phyloP scores from a whole-genome alignment of 2,888 invertebrate species.

The Hofmannophila pseudospretella region DNA sequence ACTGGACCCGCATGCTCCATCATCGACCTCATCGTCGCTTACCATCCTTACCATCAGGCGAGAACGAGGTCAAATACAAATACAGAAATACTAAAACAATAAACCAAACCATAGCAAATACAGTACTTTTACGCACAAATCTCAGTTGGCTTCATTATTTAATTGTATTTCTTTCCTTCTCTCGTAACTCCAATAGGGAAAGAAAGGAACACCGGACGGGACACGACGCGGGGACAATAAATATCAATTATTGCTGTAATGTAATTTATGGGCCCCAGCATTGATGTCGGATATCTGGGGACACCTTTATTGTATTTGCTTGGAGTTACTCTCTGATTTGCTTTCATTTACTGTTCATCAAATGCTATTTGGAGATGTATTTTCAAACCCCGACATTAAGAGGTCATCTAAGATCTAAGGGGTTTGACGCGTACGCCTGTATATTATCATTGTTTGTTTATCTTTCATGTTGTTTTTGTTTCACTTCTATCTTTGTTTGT shows the following conservation, averaged over 20 bases:
- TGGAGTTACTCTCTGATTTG: neutral
- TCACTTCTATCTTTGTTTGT: no score
- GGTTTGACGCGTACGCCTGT: no score
- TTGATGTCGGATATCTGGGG: slow-evolving; percentile 3
- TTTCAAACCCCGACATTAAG: no score
- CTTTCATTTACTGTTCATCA: neutral
- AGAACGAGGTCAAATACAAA: no score
- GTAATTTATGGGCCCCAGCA: slow-evolving; percentile 19
- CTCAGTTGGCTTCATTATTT: slow-evolving; percentile 4
- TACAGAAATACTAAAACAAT: no score
- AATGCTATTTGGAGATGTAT: neutral
- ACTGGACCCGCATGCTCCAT: no score
- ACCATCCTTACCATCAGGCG: no score
- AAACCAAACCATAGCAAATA: no score
- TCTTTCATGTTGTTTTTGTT: no score
- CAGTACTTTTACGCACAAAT: neutral
- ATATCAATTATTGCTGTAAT: slow-evolving; percentile 31
- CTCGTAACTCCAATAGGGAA: neutral
- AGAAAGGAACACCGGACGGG: slow-evolving; percentile 8
- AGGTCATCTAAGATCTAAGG: no score
- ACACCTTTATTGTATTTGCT: slow-evolving; percentile 9
- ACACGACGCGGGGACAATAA: slow-evolving; percentile 22
- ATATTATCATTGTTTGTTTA: no score
- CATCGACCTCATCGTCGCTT: no score
- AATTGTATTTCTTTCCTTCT: neutral